Evolutionary conservation across 2,888 invertebrate genomes (phyloP).

Genomic region (Acronicta leporina): DNA sequence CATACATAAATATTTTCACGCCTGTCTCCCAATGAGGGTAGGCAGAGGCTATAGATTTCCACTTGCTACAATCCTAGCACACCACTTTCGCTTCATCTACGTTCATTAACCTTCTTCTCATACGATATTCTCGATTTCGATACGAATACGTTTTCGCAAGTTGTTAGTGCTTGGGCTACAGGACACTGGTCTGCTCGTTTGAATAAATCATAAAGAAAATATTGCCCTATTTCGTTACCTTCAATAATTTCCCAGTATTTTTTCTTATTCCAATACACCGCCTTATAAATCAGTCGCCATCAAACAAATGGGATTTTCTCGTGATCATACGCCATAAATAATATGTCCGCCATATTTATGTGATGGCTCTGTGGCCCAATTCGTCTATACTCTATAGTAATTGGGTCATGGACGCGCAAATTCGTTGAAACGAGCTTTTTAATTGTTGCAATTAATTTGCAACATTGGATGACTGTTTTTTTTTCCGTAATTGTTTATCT

Average conservation of each 20-base stretch:
- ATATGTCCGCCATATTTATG: constrained; percentile 18
- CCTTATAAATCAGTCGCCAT: constrained; percentile 26
- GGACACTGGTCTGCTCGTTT: no score
- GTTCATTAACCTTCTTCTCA: no score
- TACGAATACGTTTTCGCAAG: no score
- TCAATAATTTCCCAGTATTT: not conserved
- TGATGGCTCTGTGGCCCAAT: constrained; percentile 26
- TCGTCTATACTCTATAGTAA: constrained; percentile 40
- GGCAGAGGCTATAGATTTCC: no score
- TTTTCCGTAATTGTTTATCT: not conserved
- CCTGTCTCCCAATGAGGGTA: no score
- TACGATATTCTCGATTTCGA: no score
- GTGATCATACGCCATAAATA: constrained; percentile 44
- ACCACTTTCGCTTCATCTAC: no score
- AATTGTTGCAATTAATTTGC: constrained; percentile 55
- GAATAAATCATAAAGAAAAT: no score
- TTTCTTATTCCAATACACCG: not conserved
- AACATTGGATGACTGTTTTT: constrained; percentile 17
- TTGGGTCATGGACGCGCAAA: constrained; percentile 55
- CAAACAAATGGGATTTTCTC: constrained; percentile 28
- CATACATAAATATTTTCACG: no score
- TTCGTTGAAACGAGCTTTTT: constrained; percentile 51
- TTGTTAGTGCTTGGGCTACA: no score
- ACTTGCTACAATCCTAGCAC: no score
- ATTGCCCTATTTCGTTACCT: no score